Evolutionary conservation across 2,888 invertebrate species (phyloP), one percentile per base, ranked within the genome.

Genomic region (Elysia crispata): DNA sequence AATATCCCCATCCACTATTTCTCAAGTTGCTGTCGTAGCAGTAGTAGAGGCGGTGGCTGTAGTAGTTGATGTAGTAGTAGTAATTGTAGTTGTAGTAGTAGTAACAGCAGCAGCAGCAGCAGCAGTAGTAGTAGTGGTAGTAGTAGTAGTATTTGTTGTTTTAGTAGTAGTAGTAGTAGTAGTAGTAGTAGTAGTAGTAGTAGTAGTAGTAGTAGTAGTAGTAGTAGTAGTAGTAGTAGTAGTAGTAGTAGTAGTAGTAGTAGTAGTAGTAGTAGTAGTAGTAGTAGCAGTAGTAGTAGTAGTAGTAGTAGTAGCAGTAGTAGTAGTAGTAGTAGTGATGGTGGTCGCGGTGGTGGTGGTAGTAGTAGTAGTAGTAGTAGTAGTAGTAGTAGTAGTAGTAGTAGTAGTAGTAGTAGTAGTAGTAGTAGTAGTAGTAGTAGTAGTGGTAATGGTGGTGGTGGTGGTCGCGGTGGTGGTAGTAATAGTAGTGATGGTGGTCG

Each of bases 391-490:
- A 54, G 15, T 54, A 54, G 15, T 54, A 54, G 15, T 54, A 54
- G 15, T 54, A 54, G 54, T 54, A 54, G 54, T 54, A 54, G 54
- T 54, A 54, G 54, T 54, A 54, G 54, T 54, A 54, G 54, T 54
- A 54, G 54, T 54, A 54, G 54, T 54, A 54, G 54, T 54, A 54
- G 54, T 54, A 54, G 54, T 54, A 54, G 54, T 54, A 54, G n/a
- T n/a, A n/a, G n/a, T n/a, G n/a, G n/a, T n/a, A n/a, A n/a, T n/a
- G n/a, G n/a, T n/a, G n/a, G n/a, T n/a, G n/a, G n/a, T n/a, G n/a
- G n/a, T n/a, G n/a, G n/a, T n/a, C n/a, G n/a, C n/a, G n/a, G n/a
- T n/a, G n/a, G n/a, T n/a, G n/a, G n/a, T n/a, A n/a, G n/a, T n/a
- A n/a, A n/a, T n/a, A n/a, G n/a, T n/a, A n/a, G n/a, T n/a, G n/a